Conservation (phyloP, 2,888 invertebrate genomes). For the Drosophila macrothrix region DNA sequence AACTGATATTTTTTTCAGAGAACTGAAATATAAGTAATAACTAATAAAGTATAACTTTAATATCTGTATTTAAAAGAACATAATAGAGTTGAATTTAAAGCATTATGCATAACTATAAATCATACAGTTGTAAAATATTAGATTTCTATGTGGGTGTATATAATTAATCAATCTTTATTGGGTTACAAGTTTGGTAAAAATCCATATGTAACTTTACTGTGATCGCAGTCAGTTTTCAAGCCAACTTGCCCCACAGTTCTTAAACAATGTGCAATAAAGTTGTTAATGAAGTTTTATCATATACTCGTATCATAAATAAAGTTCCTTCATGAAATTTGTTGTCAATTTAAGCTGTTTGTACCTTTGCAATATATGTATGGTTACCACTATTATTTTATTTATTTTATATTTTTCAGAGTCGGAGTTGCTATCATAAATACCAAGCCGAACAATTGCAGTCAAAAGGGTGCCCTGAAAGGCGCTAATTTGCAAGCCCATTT, state of each 20-base stretch:
- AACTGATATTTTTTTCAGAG: not conserved
- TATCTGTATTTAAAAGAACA: not conserved
- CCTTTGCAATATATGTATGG: not conserved
- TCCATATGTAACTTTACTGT: not conserved
- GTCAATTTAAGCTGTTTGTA: not conserved
- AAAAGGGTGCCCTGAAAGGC: not conserved
- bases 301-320: not conserved
- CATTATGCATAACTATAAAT: not conserved
- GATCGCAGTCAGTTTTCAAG: not conserved
- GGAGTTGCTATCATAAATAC: not conserved
- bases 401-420: not conserved
- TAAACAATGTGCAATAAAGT: not conserved
- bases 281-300: not conserved
- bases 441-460: not conserved
- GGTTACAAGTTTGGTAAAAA: not conserved
- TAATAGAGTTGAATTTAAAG: not conserved
- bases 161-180: not conserved
- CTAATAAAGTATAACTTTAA: not conserved
- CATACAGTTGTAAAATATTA: not conserved
- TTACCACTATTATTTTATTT: not conserved
- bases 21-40: not conserved
- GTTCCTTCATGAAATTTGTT: not conserved
- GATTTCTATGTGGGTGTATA: not conserved
- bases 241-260: not conserved
- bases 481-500: conserved; percentile 28